Evolutionary conservation across 2,113 vertebrate genomes (phyloP).

Genomic region (Falcunculus frontatus): DNA sequence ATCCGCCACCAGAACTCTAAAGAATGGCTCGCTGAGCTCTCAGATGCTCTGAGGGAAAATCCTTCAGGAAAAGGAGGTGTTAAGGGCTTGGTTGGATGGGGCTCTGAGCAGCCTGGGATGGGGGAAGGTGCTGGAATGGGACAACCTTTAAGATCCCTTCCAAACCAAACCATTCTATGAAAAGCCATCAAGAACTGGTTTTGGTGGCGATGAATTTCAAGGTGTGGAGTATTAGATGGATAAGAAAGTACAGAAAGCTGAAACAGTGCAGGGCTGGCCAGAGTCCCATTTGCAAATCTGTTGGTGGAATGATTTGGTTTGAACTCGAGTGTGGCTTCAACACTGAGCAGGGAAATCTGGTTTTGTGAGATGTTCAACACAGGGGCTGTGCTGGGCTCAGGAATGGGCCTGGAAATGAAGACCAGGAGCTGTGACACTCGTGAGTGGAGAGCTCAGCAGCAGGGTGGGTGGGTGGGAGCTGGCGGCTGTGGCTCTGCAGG

Average conservation of each 20-base stretch:
- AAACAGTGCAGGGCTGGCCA: background rate
- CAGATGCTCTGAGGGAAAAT: background rate
- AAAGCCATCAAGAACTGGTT: background rate
- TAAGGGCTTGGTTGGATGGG: rapidly evolving
- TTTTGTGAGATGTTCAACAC: background rate
- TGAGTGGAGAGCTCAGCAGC: background rate
- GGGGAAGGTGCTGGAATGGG: background rate
- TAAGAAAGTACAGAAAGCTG: background rate
- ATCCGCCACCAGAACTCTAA: background rate
- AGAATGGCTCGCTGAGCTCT: background rate
- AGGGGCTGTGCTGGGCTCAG: background rate
- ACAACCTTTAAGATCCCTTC: background rate
- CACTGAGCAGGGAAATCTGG: rapidly evolving
- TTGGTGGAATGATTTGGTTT: background rate
- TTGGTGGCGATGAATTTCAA: background rate
- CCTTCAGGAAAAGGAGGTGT: background rate
- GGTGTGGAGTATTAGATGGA: background rate
- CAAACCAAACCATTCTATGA: background rate
- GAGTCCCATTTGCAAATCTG: background rate
- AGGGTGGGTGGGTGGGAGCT: rapidly evolving
- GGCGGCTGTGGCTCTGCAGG: too few relatives aligned
- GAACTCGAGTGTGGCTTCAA: background rate
- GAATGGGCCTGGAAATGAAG: background rate
- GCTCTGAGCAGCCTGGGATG: background rate
- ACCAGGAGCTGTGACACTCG: background rate